A percentile compares a stretch with the other conserved stretches of the same genome.
phyloP scores from a whole-genome alignment of 2,113 vertebrate species.

The Oryctolagus cuniculus region mOryCun1.1 NC_091437.1:44786001-44786500 shows the following conservation, averaged over 20 bases:
- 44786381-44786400: background rate
- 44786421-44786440: background rate
- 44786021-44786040: too few species aligned
- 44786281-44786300: background rate
- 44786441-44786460: background rate
- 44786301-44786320: background rate
- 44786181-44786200: too few species aligned
- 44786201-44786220: too few species aligned
- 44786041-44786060: too few species aligned
- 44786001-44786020: too few species aligned
- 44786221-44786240: too few species aligned
- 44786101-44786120: too few species aligned
- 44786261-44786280: background rate
- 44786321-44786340: background rate
- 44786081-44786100: too few species aligned
- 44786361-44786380: background rate
- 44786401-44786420: conserved; percentile 25
- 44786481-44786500: background rate
- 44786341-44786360: background rate
- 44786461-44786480: conserved; percentile 18
- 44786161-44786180: too few species aligned
- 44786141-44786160: too few species aligned
- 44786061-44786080: too few species aligned
- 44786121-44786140: too few species aligned
- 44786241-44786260: background rate